Evolutionary conservation across 2,888 invertebrate genomes (phyloP).

Genomic region (Rapana venosa): DNA sequence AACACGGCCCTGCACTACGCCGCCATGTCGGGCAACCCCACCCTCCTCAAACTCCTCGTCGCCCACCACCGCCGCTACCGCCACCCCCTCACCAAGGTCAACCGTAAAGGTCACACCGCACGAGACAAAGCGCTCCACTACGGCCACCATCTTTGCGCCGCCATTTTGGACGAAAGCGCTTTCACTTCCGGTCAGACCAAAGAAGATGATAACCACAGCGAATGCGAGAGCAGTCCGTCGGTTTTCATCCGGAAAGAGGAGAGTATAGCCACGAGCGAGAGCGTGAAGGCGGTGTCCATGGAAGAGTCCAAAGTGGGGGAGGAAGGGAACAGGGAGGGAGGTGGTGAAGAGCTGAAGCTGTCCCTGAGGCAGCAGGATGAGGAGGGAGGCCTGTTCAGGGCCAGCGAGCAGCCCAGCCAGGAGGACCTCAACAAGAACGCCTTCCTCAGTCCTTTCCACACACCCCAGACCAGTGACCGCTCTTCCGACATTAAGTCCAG

Average conservation of each 20-base stretch:
- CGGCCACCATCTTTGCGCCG: constrained; percentile 37
- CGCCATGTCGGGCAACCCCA: constrained; percentile 64
- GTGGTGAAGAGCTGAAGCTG: not conserved
- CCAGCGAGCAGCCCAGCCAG: constrained; percentile 4
- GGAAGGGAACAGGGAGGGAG: not conserved
- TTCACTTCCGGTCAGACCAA: not conserved
- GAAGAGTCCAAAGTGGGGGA: not conserved
- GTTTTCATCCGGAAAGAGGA: not conserved
- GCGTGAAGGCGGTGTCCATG: not conserved
- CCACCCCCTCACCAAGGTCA: constrained; percentile 38
- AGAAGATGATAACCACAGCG: not conserved
- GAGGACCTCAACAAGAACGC: constrained; percentile 3
- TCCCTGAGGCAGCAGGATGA: not conserved
- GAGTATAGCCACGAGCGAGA: not conserved
- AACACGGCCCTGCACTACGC: constrained; percentile 77
- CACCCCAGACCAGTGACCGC: constrained; percentile 8
- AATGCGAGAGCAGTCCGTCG: not conserved
- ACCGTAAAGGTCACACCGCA: constrained; percentile 45
- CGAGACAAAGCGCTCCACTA: constrained; percentile 37
- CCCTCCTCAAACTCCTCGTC: constrained; percentile 61
- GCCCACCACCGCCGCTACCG: constrained; percentile 56
- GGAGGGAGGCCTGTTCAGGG: constrained; percentile 4
- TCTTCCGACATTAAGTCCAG: constrained; percentile 9
- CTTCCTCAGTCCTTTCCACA: not conserved
- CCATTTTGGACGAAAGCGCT: constrained; percentile 4